These are phyloP conservation scores for Microctenopoma lineatum DNA, from an alignment of 2,797 vertebrate species.

Conservation along the genomic window DNA sequence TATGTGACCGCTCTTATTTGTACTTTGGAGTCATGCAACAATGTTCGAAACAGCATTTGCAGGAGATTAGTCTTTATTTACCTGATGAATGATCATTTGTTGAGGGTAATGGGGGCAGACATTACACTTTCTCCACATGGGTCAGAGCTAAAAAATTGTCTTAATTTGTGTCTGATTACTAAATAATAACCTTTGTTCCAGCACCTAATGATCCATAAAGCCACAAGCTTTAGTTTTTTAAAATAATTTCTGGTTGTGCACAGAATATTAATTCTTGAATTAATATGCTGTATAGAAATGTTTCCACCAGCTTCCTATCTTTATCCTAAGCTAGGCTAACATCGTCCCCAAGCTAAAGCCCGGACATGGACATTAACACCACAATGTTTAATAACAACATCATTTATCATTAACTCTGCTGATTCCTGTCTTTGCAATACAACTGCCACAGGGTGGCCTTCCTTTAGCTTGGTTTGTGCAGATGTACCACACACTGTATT, in stretches of 20 bases:
- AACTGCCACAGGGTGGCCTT: not conserved
- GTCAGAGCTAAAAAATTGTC: conserved; percentile 6
- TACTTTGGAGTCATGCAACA: conserved; percentile 18
- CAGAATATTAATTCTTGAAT: no score
- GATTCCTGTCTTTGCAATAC: not conserved
- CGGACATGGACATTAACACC: not conserved
- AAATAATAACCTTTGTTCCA: not conserved
- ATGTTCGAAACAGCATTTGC: conserved; percentile 19
- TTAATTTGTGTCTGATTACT: not conserved
- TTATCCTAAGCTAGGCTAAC: conserved; percentile 8
- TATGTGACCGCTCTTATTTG: conserved; percentile 25
- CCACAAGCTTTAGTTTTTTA: no score
- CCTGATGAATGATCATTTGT: conserved; percentile 11
- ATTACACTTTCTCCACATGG: not conserved
- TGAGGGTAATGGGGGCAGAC: conserved; percentile 16
- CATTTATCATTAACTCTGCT: not conserved
- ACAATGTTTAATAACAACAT: not conserved
- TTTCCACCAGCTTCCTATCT: not conserved
- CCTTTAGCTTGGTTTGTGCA: conserved; percentile 1
- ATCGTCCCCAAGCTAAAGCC: not conserved
- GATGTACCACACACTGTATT: conserved; percentile 5
- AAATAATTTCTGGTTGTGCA: no score
- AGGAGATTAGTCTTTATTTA: conserved; percentile 2
- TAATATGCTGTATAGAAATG: no score
- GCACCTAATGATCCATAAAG: no score